Conservation (phyloP, 64 coral and sea anemone species). For the Pocillopora damicornis region DNA sequence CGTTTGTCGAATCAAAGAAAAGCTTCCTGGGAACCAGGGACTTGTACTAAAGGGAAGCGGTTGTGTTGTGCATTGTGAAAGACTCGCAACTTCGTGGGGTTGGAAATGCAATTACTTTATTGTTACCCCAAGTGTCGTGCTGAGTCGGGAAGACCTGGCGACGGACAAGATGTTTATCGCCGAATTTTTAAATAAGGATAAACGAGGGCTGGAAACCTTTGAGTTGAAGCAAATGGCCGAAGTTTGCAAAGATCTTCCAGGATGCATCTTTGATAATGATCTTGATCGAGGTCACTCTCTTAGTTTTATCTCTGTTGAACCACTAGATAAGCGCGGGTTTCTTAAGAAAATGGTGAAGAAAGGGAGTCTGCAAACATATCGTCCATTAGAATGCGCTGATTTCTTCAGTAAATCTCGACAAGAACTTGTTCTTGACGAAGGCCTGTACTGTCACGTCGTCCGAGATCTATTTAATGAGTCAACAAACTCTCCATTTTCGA, state of each 20-base stretch:
- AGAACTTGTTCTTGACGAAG: constrained; percentile 8
- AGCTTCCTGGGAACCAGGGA: constrained; percentile 65
- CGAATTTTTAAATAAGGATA: constrained; percentile 78
- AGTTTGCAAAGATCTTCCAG: constrained; percentile 46
- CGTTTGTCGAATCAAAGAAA: constrained; percentile 80
- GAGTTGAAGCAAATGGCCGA: constrained; percentile 72
- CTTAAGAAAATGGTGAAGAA: constrained; percentile 91
- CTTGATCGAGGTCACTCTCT: constrained; percentile 13
- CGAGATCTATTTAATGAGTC: constrained; percentile 20
- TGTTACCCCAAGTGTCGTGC: constrained; percentile 61
- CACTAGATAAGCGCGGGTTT: constrained; percentile 83
- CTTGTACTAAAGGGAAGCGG: constrained; percentile 76
- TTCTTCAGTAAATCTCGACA: constrained; percentile 10
- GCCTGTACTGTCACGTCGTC: constrained; percentile 55
- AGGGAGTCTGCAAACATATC: constrained; percentile 74
- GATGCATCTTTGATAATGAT: constrained; percentile 35
- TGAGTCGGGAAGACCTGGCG: constrained; percentile 53
- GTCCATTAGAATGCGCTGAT: constrained; percentile 60
- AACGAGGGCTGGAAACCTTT: constrained; percentile 75
- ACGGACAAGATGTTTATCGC: constrained; percentile 65
- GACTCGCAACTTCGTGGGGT: constrained; percentile 52
- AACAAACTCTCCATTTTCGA: constrained; percentile 12
- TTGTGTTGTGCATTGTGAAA: constrained; percentile 62
- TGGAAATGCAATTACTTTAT: constrained; percentile 82
- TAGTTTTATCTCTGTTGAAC: constrained; percentile 68